Evolutionary conservation across 2,113 vertebrate genomes (phyloP), one percentile per base, ranked within the genome.

Genomic region (Pluvialis apricaria): DNA sequence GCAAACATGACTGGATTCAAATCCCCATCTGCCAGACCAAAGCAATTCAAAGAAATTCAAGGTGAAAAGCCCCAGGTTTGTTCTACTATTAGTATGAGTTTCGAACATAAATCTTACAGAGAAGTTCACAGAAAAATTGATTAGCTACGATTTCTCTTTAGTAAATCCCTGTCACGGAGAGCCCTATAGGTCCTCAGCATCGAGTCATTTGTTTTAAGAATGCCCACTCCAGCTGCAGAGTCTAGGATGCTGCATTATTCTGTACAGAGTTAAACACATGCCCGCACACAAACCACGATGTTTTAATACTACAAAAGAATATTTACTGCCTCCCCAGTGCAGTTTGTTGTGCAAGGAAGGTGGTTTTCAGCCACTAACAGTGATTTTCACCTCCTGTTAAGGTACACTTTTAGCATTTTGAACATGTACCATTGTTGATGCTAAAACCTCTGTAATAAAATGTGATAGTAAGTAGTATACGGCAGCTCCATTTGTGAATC

Each of bases 401-500:
- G 51, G 26, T 31, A 69, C 36, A 51, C 5, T 47, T 82, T 54
- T 32, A 73, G n/a, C 15, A 83, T 51, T 76, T 84, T 55, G 31
- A 81, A 54, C 44, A 28, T 32, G 28, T 28, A 69, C n/a, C 6
- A 0, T 45, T 45, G 15, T 49, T 81, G 38, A 70, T 77, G 17
- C 8, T 62, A 85, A 85, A 91, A 5, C 6, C 22, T 51, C 47
- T 82, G 40, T 38, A 87, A 88, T 58, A 85, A 85, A 86, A 58
- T 1, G 4, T 11, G 64, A 72, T 28, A 58, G 29, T 28, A 76
- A 69, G 40, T 54, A 65, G 31, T 52, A 66, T 57, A 69, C 26
- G 77, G 73, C 22, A 78, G 51, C 15, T 96, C 51, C 21, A 75
- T 89, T 97, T 92, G 34, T 77, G 49, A 97, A 73, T 64, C 57